Base-by-base conservation (phyloP, 1,140 invertebrate species). In the Chrysopa pallens region DNA sequence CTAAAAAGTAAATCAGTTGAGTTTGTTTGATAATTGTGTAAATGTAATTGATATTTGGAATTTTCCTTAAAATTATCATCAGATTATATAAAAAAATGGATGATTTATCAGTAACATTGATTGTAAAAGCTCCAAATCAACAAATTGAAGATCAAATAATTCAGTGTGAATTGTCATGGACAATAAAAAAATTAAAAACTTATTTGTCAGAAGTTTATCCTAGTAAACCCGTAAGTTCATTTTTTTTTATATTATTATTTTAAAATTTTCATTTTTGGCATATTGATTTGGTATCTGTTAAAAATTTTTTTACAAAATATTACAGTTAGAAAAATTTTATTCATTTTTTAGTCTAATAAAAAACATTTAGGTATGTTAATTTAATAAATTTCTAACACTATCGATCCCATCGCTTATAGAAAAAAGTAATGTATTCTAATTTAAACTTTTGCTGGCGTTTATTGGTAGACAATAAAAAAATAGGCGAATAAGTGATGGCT, bases 71-170 rank as follows among this genome's bases (percentile, higher is more conserved):
- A 23, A 23, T 23, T 3, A 23, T 23, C 17, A 23, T 23, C 17
- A 23, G 17, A 23, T 23, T 3, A 23, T 5, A 23, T 23, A 3
- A 3, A 23, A 14, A 28, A 45, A 66, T 66, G 58, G 66, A 67
- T 46, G 53, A 52, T 31, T 46, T 60, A 44, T 70, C 73, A 43
- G 74, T 86, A 43, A 80, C 72, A 39, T 60, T 90, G 40, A 71
- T 89, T 52, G 81, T 91, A 33, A 89, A 88, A 63, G 84, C 84
- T 15, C 84, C 86, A 13, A 88, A 87, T 66, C 85, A 89, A 58
- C 79, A 86, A 63, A 76, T 89, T 51, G 83, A 80, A 48, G 88
- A 93, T 62, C 79, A 89, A 55, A 78, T 76, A 44, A 69, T 92
- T 39, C 72, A 83, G 48, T 88, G 85, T 59, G 70, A 82, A 54